Evolutionary conservation across 2,797 vertebrate genomes (phyloP).

Genomic region (Rhinoraja longicauda): DNA sequence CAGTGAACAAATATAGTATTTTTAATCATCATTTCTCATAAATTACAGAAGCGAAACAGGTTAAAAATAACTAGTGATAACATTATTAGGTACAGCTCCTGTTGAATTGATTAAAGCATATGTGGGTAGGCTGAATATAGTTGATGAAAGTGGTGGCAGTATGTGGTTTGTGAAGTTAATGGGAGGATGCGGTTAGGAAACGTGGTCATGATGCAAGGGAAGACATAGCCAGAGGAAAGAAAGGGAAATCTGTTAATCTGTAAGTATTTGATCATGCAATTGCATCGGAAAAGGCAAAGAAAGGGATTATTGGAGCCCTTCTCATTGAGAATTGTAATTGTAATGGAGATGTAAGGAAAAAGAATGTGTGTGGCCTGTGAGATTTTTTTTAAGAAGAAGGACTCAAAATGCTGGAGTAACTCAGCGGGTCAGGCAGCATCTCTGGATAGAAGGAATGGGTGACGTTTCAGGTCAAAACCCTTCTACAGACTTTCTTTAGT

Average conservation of each 20-base stretch:
- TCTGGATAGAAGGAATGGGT: no score
- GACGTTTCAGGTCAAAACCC: no score
- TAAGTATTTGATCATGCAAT: neutral
- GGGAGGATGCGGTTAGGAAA: no score
- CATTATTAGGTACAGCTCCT: neutral
- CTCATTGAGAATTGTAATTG: neutral
- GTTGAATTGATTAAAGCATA: neutral
- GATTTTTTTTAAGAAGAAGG: no score
- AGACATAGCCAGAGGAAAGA: neutral
- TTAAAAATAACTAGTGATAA: neutral
- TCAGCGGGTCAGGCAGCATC: no score
- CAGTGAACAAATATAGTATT: neutral
- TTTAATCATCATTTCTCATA: neutral
- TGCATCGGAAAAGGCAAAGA: neutral
- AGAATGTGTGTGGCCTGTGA: no score
- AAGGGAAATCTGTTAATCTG: neutral
- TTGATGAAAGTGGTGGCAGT: neutral
- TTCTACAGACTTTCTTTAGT: no score
- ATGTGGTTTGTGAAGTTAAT: no score
- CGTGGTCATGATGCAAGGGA: neutral
- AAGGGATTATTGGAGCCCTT: neutral
- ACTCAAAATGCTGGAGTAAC: no score
- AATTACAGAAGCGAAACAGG: neutral
- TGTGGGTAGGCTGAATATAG: neutral
- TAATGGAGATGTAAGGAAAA: neutral